These are phyloP conservation scores for Tragelaphus scriptus DNA, from an alignment of 2,113 vertebrate genomes.

Conservation along the genomic window DNA sequence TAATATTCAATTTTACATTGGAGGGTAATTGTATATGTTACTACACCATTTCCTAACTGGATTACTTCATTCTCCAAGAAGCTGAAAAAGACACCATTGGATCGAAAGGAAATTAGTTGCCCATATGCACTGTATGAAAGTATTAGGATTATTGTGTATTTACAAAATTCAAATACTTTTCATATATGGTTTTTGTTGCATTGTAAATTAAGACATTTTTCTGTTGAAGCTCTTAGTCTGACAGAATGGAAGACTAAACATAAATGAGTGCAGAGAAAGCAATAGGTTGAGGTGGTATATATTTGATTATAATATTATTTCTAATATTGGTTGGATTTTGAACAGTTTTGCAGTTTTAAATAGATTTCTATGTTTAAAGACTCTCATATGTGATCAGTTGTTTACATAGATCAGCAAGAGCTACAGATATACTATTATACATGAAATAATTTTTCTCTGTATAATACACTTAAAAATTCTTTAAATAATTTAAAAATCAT, in stretches of 20 bases:
- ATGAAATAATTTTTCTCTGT: constrained; percentile 77
- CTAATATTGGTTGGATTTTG: constrained; percentile 69
- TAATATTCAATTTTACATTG: constrained; percentile 71
- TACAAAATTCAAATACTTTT: constrained; percentile 78
- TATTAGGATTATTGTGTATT: constrained; percentile 78
- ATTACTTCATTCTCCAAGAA: constrained; percentile 73
- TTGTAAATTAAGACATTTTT: constrained; percentile 75
- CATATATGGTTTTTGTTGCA: constrained; percentile 65
- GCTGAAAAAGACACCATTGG: constrained; percentile 72
- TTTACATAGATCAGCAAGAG: constrained; percentile 74
- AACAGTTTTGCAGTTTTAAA: constrained; percentile 75
- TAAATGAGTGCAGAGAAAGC: constrained; percentile 77
- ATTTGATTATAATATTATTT: constrained; percentile 68
- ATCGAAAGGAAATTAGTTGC: constrained; percentile 74
- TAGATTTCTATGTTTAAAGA: constrained; percentile 78
- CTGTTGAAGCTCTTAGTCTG: constrained; percentile 75
- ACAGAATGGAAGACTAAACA: constrained; percentile 83
- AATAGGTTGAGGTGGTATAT: constrained; percentile 72
- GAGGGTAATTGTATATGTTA: constrained; percentile 75
- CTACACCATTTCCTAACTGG: constrained; percentile 73
- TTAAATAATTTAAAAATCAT: constrained; percentile 72
- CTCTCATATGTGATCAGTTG: constrained; percentile 71
- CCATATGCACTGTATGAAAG: constrained; percentile 75
- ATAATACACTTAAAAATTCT: constrained; percentile 67
- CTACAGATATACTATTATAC: constrained; percentile 74